Evolutionary conservation across 2,797 vertebrate species (phyloP).

Genomic region (Diceros bicornis): DNA sequence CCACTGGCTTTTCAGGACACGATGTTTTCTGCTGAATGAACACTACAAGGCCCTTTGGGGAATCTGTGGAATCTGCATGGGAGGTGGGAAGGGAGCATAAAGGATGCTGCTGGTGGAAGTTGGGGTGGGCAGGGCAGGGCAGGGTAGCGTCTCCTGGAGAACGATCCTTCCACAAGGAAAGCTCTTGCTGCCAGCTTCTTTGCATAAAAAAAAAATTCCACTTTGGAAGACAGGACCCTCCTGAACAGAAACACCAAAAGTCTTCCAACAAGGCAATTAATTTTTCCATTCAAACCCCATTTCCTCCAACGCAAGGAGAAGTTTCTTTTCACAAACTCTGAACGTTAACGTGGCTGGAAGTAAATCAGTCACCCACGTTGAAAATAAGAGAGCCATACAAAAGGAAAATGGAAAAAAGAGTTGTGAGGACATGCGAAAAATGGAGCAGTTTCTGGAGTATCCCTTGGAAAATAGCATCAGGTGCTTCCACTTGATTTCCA

Average conservation of each 20-base stretch:
- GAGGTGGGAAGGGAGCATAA: not conserved
- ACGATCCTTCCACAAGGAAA: fast-evolving
- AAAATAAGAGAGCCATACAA: not conserved
- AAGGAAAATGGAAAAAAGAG: not conserved
- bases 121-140: too few species aligned
- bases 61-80: not conserved
- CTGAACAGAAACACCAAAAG: slow-evolving; percentile 59
- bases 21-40: slow-evolving; percentile 68
- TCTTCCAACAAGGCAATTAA: slow-evolving; percentile 77
- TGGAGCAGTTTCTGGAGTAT: not conserved
- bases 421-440: not conserved
- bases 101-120: fast-evolving
- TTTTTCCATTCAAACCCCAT: not conserved
- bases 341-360: not conserved
- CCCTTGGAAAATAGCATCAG: not conserved
- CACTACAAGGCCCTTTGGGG: not conserved
- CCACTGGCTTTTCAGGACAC: slow-evolving; percentile 69
- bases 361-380: not conserved
- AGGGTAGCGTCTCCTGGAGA: fast-evolving
- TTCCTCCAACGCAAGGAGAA: not conserved
- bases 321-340: slow-evolving; percentile 59
- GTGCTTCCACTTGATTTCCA: not conserved
- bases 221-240: slow-evolving; percentile 59
- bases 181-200: not conserved
- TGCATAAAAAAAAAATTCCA: not conserved